phyloP scores from a whole-genome alignment of 2,113 vertebrate species.

The Parotia lawesii region DNA sequence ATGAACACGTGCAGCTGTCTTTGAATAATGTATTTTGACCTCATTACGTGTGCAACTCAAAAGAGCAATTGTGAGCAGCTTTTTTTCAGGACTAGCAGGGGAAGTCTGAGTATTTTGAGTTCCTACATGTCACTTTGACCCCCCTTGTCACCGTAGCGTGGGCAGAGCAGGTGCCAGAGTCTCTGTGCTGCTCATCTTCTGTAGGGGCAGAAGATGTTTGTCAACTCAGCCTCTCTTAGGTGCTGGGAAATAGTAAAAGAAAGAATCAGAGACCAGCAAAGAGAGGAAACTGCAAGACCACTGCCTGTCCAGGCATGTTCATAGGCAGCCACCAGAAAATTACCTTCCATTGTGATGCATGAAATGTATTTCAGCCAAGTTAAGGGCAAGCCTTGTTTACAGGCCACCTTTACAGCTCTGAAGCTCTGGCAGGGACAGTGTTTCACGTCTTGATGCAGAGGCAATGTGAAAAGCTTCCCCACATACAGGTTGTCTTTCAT shows the following conservation, averaged over 20 bases:
- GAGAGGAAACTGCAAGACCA: background rate
- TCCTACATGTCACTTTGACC: background rate
- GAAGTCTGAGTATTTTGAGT: background rate
- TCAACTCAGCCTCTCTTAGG: background rate
- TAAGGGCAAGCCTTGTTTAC: background rate
- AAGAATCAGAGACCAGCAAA: background rate
- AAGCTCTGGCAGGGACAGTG: background rate
- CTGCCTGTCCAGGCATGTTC: background rate
- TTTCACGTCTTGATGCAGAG: background rate
- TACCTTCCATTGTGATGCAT: background rate
- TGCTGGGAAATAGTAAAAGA: background rate
- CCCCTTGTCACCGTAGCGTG: fast-evolving
- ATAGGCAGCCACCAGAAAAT: background rate
- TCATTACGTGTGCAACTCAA: background rate
- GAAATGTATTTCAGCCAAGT: background rate
- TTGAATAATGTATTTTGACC: background rate
- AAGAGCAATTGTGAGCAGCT: background rate
- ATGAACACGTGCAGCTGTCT: background rate
- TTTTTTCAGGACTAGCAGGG: background rate
- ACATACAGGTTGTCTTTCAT: background rate
- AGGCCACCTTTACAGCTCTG: background rate
- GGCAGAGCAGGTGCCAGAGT: background rate
- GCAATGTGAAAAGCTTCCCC: background rate
- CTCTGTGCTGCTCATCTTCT: background rate
- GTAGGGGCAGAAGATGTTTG: fast-evolving